Evolutionary conservation across 2,888 invertebrate species (phyloP).

Genomic region (Nasonovia ribisnigri): DNA sequence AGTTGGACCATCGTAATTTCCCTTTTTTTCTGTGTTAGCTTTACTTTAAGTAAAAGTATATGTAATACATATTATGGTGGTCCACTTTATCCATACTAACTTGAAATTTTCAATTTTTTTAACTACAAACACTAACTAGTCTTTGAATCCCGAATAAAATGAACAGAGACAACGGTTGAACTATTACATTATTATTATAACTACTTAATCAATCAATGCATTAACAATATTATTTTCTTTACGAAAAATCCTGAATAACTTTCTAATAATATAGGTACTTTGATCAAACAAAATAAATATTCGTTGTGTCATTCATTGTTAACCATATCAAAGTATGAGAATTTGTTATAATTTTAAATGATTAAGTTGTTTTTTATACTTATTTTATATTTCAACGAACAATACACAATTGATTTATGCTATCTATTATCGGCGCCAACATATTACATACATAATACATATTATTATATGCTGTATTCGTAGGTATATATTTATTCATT

Average conservation of each 20-base stretch:
- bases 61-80: neutral
- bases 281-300: conserved; percentile 24
- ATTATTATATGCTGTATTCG: neutral
- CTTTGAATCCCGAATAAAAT: neutral
- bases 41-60: neutral
- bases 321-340: neutral
- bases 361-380: neutral
- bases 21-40: neutral
- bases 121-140: neutral
- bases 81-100: neutral
- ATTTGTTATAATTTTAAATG: conserved; percentile 35
- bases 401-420: conserved; percentile 46
- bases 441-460: neutral
- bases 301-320: conserved; percentile 11
- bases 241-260: neutral
- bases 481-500: conserved; percentile 26
- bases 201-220: neutral
- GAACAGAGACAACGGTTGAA: neutral
- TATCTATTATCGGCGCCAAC: conserved; percentile 26
- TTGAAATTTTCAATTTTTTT: neutral
- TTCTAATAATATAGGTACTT: neutral
- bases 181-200: neutral
- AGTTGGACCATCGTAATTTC: neutral
- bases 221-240: neutral
- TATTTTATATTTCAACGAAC: conserved; percentile 25